Conservation (phyloP, 1,140 invertebrate species). For the Lasioglossum baleicum region DNA sequence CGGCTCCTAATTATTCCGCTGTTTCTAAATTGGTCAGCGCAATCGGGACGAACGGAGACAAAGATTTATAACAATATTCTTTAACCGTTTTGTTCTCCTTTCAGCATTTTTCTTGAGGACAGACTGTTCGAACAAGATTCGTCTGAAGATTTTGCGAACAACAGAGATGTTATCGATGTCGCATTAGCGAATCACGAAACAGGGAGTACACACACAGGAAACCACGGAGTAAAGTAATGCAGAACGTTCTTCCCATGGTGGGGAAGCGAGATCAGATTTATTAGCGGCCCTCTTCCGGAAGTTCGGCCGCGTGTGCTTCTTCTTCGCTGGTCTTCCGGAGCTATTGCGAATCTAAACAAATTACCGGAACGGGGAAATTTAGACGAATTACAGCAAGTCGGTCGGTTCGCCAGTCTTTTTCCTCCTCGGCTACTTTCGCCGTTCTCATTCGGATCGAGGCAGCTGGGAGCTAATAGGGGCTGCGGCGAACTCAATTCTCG, state of each 20-base stretch:
- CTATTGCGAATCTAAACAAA: conserved; percentile 20
- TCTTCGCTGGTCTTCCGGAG: not conserved
- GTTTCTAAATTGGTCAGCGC: too few relatives aligned
- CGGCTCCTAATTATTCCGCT: too few relatives aligned
- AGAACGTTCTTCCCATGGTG: not conserved
- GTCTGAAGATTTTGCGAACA: not conserved
- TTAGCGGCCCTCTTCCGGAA: not conserved
- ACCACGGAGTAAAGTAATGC: not conserved
- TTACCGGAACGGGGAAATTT: conserved; percentile 28
- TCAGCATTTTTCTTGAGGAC: too few relatives aligned
- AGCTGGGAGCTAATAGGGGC: not conserved
- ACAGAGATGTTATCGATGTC: not conserved
- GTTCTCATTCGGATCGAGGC: too few relatives aligned
- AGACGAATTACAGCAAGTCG: not conserved
- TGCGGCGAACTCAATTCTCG: not conserved
- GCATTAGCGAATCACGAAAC: not conserved
- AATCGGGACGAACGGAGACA: too few relatives aligned
- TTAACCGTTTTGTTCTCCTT: too few relatives aligned
- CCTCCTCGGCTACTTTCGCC: not conserved
- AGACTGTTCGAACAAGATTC: not conserved
- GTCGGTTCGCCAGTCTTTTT: not conserved
- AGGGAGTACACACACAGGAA: not conserved
- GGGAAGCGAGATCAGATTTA: conserved; percentile 11
- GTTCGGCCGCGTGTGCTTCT: not conserved
- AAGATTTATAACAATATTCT: too few relatives aligned